A percentile compares a stretch with the other conserved stretches of the same genome.
Conservation (phyloP, 2,113 vertebrate genomes). For the Solea senegalensis region DNA sequence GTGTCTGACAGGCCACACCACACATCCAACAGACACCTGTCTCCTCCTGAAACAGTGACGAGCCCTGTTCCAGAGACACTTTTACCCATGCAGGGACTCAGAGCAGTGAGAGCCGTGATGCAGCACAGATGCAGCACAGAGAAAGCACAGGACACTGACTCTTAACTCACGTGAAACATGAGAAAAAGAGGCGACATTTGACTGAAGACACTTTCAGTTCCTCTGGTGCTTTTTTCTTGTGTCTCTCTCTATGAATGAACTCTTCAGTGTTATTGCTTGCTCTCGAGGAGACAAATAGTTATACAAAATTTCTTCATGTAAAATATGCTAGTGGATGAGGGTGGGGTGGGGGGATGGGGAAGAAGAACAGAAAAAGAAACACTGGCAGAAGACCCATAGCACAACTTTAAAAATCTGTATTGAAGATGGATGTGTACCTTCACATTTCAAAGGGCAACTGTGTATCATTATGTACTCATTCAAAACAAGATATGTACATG, state of each 20-base stretch:
- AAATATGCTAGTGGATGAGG: conserved; percentile 54
- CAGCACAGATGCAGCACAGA: conserved; percentile 32
- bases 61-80: conserved; percentile 54
- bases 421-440: conserved; percentile 66
- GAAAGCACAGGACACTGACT: conserved; percentile 52
- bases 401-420: conserved; percentile 72
- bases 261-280: conserved; percentile 75
- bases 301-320: conserved; percentile 55
- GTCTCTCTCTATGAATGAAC: conserved; percentile 65
- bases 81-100: conserved; percentile 60
- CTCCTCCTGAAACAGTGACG: conserved; percentile 51
- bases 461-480: conserved; percentile 76
- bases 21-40: conserved; percentile 54
- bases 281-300: conserved; percentile 65
- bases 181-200: conserved; percentile 59
- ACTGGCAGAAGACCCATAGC: conserved; percentile 64
- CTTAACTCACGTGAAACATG: conserved; percentile 34
- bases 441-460: conserved; percentile 74
- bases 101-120: conserved; percentile 46
- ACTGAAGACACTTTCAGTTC: conserved; percentile 66
- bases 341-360: too few relatives aligned
- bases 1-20: conserved; percentile 72
- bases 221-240: conserved; percentile 70
- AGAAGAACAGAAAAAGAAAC: conserved; percentile 42
- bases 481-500: conserved; percentile 72